phyloP scores from a whole-genome alignment of 2,888 invertebrate genomes.

The Tanytarsus gracilentus region DNA sequence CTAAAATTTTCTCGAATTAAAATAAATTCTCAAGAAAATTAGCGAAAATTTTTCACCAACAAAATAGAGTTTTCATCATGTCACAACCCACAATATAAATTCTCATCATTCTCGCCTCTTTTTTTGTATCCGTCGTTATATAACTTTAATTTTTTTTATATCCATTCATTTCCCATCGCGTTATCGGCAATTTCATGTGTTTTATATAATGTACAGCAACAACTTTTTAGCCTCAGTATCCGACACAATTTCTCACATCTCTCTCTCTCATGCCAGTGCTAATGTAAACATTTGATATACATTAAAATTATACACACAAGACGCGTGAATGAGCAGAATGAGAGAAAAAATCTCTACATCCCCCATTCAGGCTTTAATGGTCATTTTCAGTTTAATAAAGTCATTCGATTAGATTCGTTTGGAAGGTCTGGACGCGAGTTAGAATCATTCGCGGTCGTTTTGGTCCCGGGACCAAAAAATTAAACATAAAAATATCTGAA shows the following conservation, averaged over 20 bases:
- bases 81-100: too few species aligned
- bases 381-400: constrained; percentile 10
- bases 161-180: too few species aligned
- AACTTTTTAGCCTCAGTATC: not conserved
- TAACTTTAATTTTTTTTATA: not conserved
- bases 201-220: not conserved
- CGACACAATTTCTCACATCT: not conserved
- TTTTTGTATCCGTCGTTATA: not conserved
- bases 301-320: constrained; percentile 19
- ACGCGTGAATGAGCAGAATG: not conserved
- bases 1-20: too few species aligned
- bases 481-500: not conserved
- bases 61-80: too few species aligned
- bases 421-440: constrained; percentile 19
- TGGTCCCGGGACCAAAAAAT: constrained; percentile 15
- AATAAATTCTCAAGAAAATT: too few species aligned
- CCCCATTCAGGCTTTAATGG: too few species aligned
- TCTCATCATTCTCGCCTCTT: too few species aligned
- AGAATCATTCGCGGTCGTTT: constrained; percentile 7
- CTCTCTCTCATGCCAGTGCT: not conserved
- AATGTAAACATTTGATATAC: constrained; percentile 25
- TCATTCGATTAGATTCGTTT: constrained; percentile 24
- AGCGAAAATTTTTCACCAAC: too few species aligned
- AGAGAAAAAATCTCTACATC: not conserved
- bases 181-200: not conserved